Evolutionary conservation across 53 echinoderm and acorn worm species (phyloP), one percentile per base, ranked within the genome.

Genomic region (Astropecten irregularis): DNA sequence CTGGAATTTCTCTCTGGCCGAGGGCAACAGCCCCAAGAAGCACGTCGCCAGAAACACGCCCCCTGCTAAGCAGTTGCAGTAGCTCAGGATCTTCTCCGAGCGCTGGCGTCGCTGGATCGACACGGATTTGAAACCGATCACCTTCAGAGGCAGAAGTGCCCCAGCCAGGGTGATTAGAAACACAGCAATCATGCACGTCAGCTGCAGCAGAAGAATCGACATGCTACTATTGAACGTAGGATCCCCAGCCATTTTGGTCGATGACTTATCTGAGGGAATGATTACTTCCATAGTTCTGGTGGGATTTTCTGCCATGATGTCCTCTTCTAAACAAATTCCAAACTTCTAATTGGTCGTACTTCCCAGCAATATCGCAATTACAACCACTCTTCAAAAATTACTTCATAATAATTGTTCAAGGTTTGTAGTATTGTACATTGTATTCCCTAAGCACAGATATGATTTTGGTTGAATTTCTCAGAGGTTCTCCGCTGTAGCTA

Each of bases 11-110:
- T 79, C 87, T 66, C 88, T 54, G 9, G 99, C 99, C 5, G 94
- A 82, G 19, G 99, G 99, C 27, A 99, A 71, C 68, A 99, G 71
- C 9, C 94, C 94, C n/a, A 99, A 88, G 76, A 99, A 99, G 64
- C 99, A 99, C 0, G 99, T 99, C 1, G 92, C 92, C 19, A 99
- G 73, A 81, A 99, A 99, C 23, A 99, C 92, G 27, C 99, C 99
- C 0, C 99, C 99, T 29, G 99, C 93, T 16, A 99, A 61, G 83
- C 99, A 99, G 84, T 99, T 99, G 58, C 99, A 92, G 61, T 90
- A 66, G 73, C 90, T 90, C 33, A 92, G 40, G 9, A 99, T 86
- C 62, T 87, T 76, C 31, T 93, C 91, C 14, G 95, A 93, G 50
- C 84, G 72, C 47, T 52, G 51, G 0, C 63, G 55, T 3, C 85